A percentile compares a stretch with the other conserved stretches of the same genome.
Evolutionary conservation across 2,888 invertebrate genomes (phyloP).

Genomic region (Diarsia mendica): DNA sequence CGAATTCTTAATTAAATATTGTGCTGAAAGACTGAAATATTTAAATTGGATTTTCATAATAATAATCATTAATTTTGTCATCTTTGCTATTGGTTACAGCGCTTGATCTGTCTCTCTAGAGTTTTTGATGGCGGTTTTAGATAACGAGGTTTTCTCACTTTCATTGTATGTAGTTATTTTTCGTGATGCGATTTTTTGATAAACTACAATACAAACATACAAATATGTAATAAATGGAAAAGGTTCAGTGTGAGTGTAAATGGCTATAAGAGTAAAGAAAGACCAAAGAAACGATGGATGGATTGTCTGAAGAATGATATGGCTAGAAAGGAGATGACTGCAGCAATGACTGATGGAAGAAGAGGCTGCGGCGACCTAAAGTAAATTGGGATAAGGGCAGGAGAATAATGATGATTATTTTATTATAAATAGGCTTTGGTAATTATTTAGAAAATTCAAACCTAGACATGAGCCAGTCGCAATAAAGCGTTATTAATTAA

Average conservation of each 20-base stretch:
- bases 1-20: slow-evolving; percentile 27
- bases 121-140: background rate
- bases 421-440: background rate
- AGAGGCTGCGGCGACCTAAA: too few species aligned
- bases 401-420: too few species aligned
- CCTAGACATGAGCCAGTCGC: background rate
- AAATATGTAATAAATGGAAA: too few species aligned
- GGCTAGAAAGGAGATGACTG: too few species aligned
- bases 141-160: background rate
- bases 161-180: background rate
- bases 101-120: background rate
- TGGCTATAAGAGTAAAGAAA: too few species aligned
- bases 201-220: too few species aligned
- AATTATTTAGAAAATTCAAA: background rate
- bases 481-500: background rate
- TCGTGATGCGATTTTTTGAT: background rate
- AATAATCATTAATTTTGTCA: slow-evolving; percentile 18
- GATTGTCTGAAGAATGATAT: too few species aligned
- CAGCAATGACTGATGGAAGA: too few species aligned
- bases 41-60: slow-evolving; percentile 7
- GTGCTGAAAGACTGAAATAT: slow-evolving; percentile 25
- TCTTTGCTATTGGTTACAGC: background rate
- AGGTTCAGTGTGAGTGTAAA: too few species aligned
- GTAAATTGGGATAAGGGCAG: too few species aligned
- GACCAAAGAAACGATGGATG: too few species aligned